These are phyloP conservation scores for Hyperoodon ampullatus DNA, from an alignment of 2,113 vertebrate genomes.

Conservation along the genomic window DNA sequence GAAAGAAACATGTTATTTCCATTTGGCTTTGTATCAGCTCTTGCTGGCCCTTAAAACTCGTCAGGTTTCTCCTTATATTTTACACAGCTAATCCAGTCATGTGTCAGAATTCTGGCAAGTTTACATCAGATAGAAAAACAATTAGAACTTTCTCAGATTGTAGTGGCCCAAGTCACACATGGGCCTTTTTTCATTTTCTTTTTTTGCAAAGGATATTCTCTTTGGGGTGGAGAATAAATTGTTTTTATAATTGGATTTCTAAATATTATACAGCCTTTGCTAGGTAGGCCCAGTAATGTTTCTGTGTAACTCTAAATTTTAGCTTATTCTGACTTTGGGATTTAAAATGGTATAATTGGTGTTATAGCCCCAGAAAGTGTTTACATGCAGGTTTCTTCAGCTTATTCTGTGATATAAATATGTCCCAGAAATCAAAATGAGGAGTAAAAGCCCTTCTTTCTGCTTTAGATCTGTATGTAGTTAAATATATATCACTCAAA, in stretches of 20 bases:
- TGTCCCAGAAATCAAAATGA: conserved; percentile 49
- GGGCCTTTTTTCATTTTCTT: background rate
- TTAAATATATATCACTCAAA: conserved; percentile 48
- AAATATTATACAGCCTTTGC: background rate
- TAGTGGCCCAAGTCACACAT: background rate
- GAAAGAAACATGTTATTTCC: background rate
- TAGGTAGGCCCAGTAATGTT: background rate
- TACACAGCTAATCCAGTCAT: background rate
- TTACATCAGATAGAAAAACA: conserved; percentile 11
- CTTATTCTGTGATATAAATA: background rate
- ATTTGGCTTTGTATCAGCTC: conserved; percentile 9
- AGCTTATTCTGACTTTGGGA: conserved; percentile 16
- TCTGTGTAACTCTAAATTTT: background rate
- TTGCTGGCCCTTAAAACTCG: background rate
- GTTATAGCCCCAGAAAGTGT: background rate
- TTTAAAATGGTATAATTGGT: background rate
- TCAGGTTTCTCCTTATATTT: background rate
- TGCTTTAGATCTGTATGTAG: conserved; percentile 6
- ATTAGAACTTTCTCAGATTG: background rate
- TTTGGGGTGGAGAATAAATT: background rate
- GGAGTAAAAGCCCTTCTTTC: conserved; percentile 24
- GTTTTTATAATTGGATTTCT: conserved; percentile 23
- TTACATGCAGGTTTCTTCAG: conserved; percentile 24
- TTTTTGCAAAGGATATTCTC: background rate
- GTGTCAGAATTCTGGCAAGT: background rate